Conservation (phyloP, 1,140 invertebrate genomes). For the Dreissena polymorpha region DNA sequence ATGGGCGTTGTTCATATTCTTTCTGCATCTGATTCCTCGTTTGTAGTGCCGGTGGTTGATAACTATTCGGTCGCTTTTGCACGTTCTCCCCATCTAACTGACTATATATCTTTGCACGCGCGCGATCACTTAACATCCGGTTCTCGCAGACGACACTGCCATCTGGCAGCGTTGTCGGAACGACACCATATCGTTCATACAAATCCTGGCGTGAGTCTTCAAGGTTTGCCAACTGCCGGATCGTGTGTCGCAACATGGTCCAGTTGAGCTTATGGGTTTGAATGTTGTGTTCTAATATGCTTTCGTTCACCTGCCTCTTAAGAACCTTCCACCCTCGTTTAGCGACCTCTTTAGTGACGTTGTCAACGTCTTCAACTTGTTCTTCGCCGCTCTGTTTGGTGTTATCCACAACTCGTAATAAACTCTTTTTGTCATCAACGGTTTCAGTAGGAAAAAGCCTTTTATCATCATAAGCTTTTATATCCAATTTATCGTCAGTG, state of each 20-base stretch:
- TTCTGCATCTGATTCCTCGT: constrained; percentile 22
- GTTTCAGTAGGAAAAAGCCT: too few relatives aligned
- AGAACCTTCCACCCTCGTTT: constrained; percentile 63
- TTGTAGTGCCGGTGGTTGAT: constrained; percentile 29
- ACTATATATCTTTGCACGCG: constrained; percentile 41
- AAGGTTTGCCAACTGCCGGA: constrained; percentile 55
- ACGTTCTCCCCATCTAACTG: constrained; percentile 15
- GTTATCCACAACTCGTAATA: too few relatives aligned
- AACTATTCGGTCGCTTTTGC: constrained; percentile 37
- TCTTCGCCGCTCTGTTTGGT: neutral
- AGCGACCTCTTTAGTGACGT: constrained; percentile 53
- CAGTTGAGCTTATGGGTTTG: constrained; percentile 56
- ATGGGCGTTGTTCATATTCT: neutral
- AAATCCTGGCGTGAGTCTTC: constrained; percentile 63
- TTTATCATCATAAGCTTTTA: too few relatives aligned
- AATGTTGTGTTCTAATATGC: constrained; percentile 47
- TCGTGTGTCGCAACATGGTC: constrained; percentile 61
- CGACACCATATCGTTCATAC: constrained; percentile 66
- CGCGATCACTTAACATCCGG: constrained; percentile 67
- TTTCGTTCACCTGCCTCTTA: constrained; percentile 59
- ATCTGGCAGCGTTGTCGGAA: constrained; percentile 56
- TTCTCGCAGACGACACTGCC: constrained; percentile 62
- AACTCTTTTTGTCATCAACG: too few relatives aligned
- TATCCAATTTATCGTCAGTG: too few relatives aligned
- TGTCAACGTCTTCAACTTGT: neutral